Conservation (phyloP, 1,140 invertebrate genomes). For the Yoshiicerus persimilis region DNA sequence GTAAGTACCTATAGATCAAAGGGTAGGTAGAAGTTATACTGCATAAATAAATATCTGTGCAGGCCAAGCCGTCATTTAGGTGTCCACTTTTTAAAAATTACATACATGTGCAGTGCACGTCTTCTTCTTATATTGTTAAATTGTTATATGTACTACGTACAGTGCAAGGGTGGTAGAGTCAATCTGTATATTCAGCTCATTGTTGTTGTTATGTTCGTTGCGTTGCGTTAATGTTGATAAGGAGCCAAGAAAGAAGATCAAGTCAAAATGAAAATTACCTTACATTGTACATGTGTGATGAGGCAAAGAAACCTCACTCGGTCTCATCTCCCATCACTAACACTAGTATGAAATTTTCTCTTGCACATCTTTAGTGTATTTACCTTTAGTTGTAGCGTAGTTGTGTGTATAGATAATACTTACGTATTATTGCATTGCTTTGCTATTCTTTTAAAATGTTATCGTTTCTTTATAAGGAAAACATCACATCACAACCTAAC, state of each 20-base stretch:
- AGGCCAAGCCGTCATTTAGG: too few relatives aligned
- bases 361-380: background rate
- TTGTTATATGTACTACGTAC: background rate
- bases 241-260: conserved; percentile 5
- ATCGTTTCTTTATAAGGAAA: conserved; percentile 8
- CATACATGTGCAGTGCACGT: too few relatives aligned
- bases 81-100: too few relatives aligned
- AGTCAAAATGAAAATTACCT: background rate
- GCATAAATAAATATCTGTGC: too few relatives aligned
- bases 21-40: too few relatives aligned
- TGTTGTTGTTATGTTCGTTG: background rate
- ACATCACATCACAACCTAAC: background rate
- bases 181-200: background rate
- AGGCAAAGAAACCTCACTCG: background rate
- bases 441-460: background rate
- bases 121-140: background rate
- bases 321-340: background rate
- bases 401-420: background rate
- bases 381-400: background rate
- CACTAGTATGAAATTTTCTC: background rate
- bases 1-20: background rate
- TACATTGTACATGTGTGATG: background rate
- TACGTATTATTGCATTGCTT: background rate
- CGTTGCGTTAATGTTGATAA: too few relatives aligned
- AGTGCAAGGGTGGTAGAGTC: background rate